Evolutionary conservation across 2,113 vertebrate species (phyloP), one percentile per base, ranked within the genome.

Genomic region (Bucco capensis): DNA sequence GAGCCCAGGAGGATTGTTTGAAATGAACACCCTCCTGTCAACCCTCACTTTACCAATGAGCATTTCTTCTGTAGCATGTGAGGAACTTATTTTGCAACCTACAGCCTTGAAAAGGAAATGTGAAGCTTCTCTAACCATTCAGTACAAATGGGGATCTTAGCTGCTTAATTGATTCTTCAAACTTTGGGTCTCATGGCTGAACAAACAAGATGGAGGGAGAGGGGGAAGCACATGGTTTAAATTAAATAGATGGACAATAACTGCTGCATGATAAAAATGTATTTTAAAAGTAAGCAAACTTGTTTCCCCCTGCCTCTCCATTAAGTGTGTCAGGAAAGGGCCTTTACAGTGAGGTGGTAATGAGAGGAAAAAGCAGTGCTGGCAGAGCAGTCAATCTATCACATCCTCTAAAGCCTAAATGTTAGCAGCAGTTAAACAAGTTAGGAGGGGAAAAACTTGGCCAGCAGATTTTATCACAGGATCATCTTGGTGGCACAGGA

Each of bases 321-420:
- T 90, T 95, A 94, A 95, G 79, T 21, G 56, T 92, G 93, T 91
- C 93, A 93, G 73, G 89, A 90, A 96, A 93, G 50, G 93, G 88
- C 92, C 94, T 95, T 93, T 88, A 88, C 62, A 91, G 62, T 82
- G 46, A 70, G 92, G 60, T 89, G 82, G 95, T 94, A 95, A 93
- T 96, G 61, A 76, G 74, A 96, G 96, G 89, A 67, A 96, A 90
- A 96, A 95, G 64, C 74, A 33, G 37, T 42, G 50, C 76, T 93
- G 40, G 54, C 80, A 42, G 83, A 72, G 37, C 74, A 67, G 81
- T 93, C 93, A 95, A 88, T 94, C 94, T 56, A 78, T 96, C 91
- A 81, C 57, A 22, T 54, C 42, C 81, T 73, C 27, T 67, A 49
- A 73, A 91, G 80, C 92, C 91, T 91, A 88, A 89, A 65, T 58